Percentiles rank a stretch among this genome's conserved stretches.
These are phyloP conservation scores for Gopherus evgoodei DNA, from an alignment of 2,113 vertebrate genomes.

Conservation along the genomic window DNA sequence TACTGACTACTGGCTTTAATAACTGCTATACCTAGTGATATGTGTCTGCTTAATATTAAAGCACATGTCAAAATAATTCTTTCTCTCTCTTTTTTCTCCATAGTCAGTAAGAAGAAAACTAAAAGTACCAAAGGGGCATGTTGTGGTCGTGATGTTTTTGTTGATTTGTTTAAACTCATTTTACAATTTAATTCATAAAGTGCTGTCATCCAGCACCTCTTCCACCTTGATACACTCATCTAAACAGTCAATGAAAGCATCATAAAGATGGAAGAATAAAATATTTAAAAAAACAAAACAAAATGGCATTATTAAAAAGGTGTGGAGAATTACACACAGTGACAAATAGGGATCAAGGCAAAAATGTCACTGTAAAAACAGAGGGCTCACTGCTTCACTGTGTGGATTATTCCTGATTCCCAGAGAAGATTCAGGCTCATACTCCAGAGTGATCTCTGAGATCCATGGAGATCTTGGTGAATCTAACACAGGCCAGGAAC, in stretches of 20 bases:
- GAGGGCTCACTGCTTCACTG: neutral
- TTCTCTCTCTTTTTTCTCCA: neutral
- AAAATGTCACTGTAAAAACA: neutral
- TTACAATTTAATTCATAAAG: fast-evolving
- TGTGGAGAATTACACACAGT: neutral
- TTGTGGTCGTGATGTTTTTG: fast-evolving
- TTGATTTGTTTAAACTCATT: fast-evolving
- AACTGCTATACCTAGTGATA: neutral
- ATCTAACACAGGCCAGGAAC: neutral
- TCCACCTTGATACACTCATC: neutral
- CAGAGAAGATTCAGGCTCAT: neutral
- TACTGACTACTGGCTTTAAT: neutral
- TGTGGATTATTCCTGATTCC: neutral
- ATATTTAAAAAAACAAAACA: neutral
- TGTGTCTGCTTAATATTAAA: neutral
- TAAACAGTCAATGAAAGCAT: neutral
- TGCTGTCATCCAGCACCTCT: neutral
- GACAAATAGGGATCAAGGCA: neutral
- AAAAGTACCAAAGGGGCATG: neutral
- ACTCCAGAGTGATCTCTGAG: neutral
- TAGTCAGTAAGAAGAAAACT: neutral
- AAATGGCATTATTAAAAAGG: neutral
- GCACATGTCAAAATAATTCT: neutral
- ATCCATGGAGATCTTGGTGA: neutral
- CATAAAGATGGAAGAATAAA: neutral